A percentile compares a stretch with the other conserved stretches of the same genome.
phyloP scores from a whole-genome alignment of 2,113 vertebrate species.

The Gobius niger region DNA sequence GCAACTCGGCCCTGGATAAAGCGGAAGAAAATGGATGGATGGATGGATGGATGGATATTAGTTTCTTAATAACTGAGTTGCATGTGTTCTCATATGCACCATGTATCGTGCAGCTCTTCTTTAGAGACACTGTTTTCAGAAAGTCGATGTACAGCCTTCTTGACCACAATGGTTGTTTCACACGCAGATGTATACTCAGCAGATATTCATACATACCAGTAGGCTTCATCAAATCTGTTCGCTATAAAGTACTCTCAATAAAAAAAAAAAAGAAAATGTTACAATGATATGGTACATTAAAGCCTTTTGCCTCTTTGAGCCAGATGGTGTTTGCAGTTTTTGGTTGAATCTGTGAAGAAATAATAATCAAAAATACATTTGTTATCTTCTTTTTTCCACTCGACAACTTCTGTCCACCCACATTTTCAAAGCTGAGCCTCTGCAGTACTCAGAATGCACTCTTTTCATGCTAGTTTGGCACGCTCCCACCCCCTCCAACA shows the following conservation, averaged over 20 bases:
- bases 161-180: background rate
- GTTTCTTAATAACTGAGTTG: too few relatives aligned
- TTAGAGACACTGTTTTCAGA: too few relatives aligned
- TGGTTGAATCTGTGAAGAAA: background rate
- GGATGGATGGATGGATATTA: too few relatives aligned
- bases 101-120: too few relatives aligned
- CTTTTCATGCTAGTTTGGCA: slow-evolving; percentile 1
- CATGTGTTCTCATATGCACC: too few relatives aligned
- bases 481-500: background rate
- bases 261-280: background rate
- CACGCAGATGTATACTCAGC: background rate
- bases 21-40: too few relatives aligned
- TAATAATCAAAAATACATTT: slow-evolving; percentile 5
- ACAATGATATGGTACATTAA: background rate
- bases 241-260: background rate
- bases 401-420: slow-evolving; percentile 3
- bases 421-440: background rate
- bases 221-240: background rate
- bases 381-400: background rate
- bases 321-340: background rate
- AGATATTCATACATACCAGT: background rate
- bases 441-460: background rate
- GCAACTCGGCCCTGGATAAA: too few relatives aligned
- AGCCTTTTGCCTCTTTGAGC: background rate
- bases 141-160: too few relatives aligned